Evolutionary conservation across 2,888 invertebrate species (phyloP), one percentile per base, ranked within the genome.

Genomic region (Bruchidius siliquastri): DNA sequence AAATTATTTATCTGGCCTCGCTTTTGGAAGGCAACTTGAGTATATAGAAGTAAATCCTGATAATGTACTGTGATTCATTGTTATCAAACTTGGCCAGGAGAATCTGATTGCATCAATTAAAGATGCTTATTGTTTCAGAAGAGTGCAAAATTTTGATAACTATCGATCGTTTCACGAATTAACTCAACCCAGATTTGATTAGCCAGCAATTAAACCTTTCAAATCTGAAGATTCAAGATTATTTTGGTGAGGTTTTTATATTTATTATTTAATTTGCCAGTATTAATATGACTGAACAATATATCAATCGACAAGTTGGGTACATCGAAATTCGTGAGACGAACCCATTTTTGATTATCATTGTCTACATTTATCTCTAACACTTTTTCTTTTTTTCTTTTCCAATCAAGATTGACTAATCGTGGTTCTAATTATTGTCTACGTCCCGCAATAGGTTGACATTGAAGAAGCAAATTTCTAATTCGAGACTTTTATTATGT

Each of bases 381-480:
- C 69, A 22, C 22, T 67, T 30, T 73, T 73, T 68, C 32, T 67
- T 73, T 69, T 68, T 66, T 32, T 68, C 21, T 70, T 22, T 30
- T 22, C 22, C 67, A 67, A 21, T 20, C 69, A 69, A 66, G 49
- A 22, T 72, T 67, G 22, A 72, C 32, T 8, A 68, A 72, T 66
- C 70, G 72, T 67, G 49, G 49, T 49, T 22, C 69, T 72, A 71
- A 68, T 10, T 22, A 20, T 20, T 68, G 21, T 21, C 32, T 73
- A 26, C 22, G 22, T 26, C 22, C 26, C 70, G 66, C 71, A 22
- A 26, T 73, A 73, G 71, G 69, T 71, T 69, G 73, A 73, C 68
- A 22, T 26, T 70, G 69, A 71, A n/a, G 6, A 67, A 70, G n/a
- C 69, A 49, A 30, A 30, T n/a, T 66, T 73, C 22, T 21, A 21